phyloP scores from a whole-genome alignment of 2,113 vertebrate species.

The Microtus pennsylvanicus region DNA sequence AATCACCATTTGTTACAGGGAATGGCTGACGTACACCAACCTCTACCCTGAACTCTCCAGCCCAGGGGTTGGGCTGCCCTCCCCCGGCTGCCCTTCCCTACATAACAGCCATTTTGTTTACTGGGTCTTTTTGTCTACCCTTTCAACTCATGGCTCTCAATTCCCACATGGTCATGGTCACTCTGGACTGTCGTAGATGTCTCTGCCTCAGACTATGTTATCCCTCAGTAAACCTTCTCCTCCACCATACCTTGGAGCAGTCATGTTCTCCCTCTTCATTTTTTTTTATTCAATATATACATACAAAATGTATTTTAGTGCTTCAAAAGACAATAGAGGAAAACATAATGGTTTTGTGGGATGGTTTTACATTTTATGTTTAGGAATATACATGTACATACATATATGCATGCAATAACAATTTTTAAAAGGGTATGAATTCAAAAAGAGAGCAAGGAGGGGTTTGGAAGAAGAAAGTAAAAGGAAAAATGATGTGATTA shows the following conservation, averaged over 20 bases:
- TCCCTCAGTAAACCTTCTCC: background rate
- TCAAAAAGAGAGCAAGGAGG: background rate
- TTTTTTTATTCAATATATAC: background rate
- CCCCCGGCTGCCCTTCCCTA: background rate
- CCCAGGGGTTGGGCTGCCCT: background rate
- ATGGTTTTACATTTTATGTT: background rate
- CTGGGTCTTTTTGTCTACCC: background rate
- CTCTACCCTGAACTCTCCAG: background rate
- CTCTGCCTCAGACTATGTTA: background rate
- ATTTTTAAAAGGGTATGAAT: background rate
- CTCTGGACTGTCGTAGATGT: background rate
- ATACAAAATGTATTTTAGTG: background rate
- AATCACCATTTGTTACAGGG: background rate
- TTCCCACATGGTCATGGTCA: background rate
- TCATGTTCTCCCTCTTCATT: background rate
- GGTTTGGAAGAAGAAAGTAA: background rate
- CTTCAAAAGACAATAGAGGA: background rate
- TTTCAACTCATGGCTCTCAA: background rate
- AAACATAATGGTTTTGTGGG: background rate
- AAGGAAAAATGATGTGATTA: background rate
- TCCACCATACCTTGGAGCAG: background rate
- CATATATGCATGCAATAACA: background rate
- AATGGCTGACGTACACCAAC: background rate
- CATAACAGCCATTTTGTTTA: background rate
- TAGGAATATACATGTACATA: background rate